phyloP scores from a whole-genome alignment of 2,888 invertebrate species.

The Eulithis testata region DNA sequence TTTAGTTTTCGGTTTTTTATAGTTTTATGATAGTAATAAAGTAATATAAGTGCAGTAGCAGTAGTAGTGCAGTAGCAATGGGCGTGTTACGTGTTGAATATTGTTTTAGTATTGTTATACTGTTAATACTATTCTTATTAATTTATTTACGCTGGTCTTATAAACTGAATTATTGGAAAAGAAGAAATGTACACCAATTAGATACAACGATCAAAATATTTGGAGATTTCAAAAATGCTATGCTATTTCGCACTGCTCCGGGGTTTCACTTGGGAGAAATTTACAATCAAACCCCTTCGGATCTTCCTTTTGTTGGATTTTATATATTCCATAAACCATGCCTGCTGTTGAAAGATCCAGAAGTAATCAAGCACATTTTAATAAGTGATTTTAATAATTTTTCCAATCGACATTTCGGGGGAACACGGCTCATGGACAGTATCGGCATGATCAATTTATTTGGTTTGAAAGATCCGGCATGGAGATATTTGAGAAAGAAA shows the following conservation, averaged over 20 bases:
- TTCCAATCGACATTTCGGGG: slow-evolving; percentile 45
- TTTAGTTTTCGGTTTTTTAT: too few species aligned
- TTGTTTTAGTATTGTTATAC: not conserved
- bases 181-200: slow-evolving; percentile 37
- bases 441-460: slow-evolving; percentile 49
- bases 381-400: slow-evolving; percentile 45
- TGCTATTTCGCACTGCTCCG: slow-evolving; percentile 46
- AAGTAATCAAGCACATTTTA: slow-evolving; percentile 46
- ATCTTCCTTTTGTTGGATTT: slow-evolving; percentile 44
- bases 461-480: slow-evolving; percentile 45
- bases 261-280: slow-evolving; percentile 43
- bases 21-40: too few species aligned
- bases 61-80: slow-evolving; percentile 3
- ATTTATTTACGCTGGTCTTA: slow-evolving; percentile 31
- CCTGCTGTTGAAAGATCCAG: slow-evolving; percentile 44
- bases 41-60: too few species aligned
- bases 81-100: not conserved
- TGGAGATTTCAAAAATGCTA: slow-evolving; percentile 47
- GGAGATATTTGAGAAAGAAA: slow-evolving; percentile 46
- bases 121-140: not conserved
- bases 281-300: slow-evolving; percentile 24
- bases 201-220: slow-evolving; percentile 37
- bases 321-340: slow-evolving; percentile 50
- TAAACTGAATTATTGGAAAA: slow-evolving; percentile 40
- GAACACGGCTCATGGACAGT: slow-evolving; percentile 44